Percentiles rank a stretch among this genome's conserved stretches.
phyloP scores from a whole-genome alignment of 1,140 invertebrate genomes.

The Lamellibrachia luymesi region DNA sequence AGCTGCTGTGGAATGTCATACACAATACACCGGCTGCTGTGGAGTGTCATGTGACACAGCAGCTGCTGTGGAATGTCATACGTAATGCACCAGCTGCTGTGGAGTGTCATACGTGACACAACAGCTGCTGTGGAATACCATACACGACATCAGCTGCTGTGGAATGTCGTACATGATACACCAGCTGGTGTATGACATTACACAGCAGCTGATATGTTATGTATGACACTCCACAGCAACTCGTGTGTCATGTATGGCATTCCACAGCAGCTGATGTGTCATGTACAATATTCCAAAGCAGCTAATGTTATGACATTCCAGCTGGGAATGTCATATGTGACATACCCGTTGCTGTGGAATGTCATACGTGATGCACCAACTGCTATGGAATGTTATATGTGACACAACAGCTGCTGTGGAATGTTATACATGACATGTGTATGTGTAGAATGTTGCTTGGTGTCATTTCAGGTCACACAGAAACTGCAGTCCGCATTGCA shows the following conservation, averaged over 20 bases:
- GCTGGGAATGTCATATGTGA: no score
- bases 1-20: neutral
- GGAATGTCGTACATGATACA: no score
- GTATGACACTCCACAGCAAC: no score
- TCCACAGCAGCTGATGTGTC: neutral
- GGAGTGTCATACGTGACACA: no score
- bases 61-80: no score
- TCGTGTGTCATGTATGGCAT: neutral
- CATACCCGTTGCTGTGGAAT: no score
- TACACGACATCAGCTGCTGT: no score
- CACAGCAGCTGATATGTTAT: no score
- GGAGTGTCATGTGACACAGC: neutral
- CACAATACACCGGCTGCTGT: neutral
- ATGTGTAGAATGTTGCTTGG: neutral
- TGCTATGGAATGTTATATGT: neutral
- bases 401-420: neutral
- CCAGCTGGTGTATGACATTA: no score
- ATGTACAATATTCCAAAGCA: neutral
- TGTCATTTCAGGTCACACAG: conserved; percentile 32
- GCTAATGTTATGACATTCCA: no score
- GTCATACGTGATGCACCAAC: neutral
- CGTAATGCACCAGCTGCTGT: no score
- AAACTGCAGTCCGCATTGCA: conserved; percentile 36
- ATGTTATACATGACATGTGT: neutral
- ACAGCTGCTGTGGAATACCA: no score